Evolutionary conservation across 2,113 vertebrate genomes (phyloP).

Genomic region (Burhinus oedicnemus): DNA sequence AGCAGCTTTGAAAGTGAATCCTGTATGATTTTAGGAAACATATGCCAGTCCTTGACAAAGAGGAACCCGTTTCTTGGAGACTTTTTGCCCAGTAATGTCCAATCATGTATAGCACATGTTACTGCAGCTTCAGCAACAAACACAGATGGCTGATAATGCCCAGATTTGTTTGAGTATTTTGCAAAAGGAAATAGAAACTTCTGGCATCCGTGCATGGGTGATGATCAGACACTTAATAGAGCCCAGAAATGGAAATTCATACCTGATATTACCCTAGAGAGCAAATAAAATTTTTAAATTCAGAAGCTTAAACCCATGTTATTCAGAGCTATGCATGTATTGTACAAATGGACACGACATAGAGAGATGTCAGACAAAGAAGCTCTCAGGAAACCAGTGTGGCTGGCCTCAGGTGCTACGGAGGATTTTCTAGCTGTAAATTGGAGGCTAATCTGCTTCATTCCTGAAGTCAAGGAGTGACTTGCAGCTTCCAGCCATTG

Average conservation of each 20-base stretch:
- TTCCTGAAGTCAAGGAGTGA: background rate
- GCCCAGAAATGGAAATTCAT: background rate
- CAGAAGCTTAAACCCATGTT: background rate
- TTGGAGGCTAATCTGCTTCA: background rate
- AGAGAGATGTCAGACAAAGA: background rate
- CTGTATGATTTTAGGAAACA: background rate
- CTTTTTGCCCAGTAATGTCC: background rate
- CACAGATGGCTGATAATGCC: background rate
- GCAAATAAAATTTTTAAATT: background rate
- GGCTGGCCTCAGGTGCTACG: background rate
- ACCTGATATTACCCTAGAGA: background rate
- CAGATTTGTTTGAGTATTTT: background rate
- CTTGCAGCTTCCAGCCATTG: background rate
- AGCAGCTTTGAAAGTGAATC: background rate
- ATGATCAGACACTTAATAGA: background rate
- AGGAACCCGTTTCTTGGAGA: background rate
- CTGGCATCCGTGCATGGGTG: background rate
- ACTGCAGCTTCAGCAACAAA: background rate
- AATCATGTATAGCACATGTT: background rate
- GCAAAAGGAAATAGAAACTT: conserved; percentile 14
- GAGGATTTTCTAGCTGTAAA: background rate
- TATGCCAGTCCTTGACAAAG: background rate
- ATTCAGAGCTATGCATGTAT: background rate
- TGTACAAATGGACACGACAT: background rate
- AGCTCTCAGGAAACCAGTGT: background rate